phyloP scores from a whole-genome alignment of 2,888 invertebrate genomes.

The Spodoptera littoralis region DNA sequence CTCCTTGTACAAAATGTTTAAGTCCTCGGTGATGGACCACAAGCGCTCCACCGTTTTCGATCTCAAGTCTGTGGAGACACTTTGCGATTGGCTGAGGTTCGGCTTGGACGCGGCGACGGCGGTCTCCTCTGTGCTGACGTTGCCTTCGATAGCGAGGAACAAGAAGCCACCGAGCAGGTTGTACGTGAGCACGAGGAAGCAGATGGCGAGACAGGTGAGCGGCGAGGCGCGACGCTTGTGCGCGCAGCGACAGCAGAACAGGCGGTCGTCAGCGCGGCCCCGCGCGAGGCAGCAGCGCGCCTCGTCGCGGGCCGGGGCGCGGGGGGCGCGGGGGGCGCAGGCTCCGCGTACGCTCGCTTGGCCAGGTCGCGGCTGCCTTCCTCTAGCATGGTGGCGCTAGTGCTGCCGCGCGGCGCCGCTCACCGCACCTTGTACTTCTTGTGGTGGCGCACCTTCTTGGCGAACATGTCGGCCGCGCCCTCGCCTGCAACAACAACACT shows the following conservation, averaged over 20 bases:
- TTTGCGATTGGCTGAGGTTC: slow-evolving; percentile 88
- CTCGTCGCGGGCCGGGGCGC: slow-evolving; percentile 39
- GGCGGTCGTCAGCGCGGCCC: slow-evolving; percentile 54
- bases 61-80: slow-evolving; percentile 89
- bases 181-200: slow-evolving; percentile 96
- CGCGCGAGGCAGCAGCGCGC: slow-evolving; percentile 64
- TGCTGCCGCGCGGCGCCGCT: slow-evolving; percentile 53
- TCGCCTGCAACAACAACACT: slow-evolving; percentile 13
- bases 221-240: slow-evolving; percentile 86
- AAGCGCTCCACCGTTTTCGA: slow-evolving; percentile 93
- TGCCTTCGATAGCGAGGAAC: slow-evolving; percentile 95
- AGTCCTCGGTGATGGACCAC: slow-evolving; percentile 95
- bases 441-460: slow-evolving; percentile 69
- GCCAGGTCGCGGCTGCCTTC: slow-evolving; percentile 56
- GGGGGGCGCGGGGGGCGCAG: neutral
- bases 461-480: slow-evolving; percentile 64
- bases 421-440: slow-evolving; percentile 77
- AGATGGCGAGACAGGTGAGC: slow-evolving; percentile 94
- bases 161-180: slow-evolving; percentile 97
- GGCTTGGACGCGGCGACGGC: slow-evolving; percentile 91
- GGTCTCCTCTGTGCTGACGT: slow-evolving; percentile 86
- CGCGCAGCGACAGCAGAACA: slow-evolving; percentile 85
- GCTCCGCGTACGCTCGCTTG: slow-evolving; percentile 31
- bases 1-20: slow-evolving; percentile 96
- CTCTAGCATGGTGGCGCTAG: slow-evolving; percentile 65